Evolutionary conservation across 1,140 invertebrate species (phyloP).

Genomic region (Zaprionus vittiger): DNA sequence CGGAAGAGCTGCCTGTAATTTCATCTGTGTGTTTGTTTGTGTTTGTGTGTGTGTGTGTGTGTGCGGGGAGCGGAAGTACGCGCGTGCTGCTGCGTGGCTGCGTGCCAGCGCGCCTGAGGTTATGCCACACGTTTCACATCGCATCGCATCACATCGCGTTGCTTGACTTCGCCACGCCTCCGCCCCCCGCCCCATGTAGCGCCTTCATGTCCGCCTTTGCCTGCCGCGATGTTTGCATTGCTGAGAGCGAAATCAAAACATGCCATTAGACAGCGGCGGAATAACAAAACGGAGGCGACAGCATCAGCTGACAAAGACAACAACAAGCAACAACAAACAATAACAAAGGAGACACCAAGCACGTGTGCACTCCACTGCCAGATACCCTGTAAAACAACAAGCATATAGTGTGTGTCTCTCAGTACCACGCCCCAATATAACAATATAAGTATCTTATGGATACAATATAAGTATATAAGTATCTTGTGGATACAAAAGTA

Average conservation of each 20-base stretch:
- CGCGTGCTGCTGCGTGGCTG: slow-evolving; percentile 9
- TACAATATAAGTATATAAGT: too few relatives aligned
- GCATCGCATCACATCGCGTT: neutral
- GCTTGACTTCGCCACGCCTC: neutral
- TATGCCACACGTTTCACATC: slow-evolving; percentile 46
- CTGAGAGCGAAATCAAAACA: slow-evolving; percentile 65
- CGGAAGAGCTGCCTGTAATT: slow-evolving; percentile 41
- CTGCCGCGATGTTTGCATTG: slow-evolving; percentile 54
- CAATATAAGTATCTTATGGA: too few relatives aligned
- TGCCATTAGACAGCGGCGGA: slow-evolving; percentile 62
- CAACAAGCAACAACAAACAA: slow-evolving; percentile 26
- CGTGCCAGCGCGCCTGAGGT: slow-evolving; percentile 45
- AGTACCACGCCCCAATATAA: too few relatives aligned
- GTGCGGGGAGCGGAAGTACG: slow-evolving; percentile 22
- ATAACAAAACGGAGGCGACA: slow-evolving; percentile 40
- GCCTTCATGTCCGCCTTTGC: neutral
- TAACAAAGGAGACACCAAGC: neutral
- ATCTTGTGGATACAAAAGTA: too few relatives aligned
- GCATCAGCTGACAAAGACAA: slow-evolving; percentile 42
- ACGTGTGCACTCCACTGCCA: neutral
- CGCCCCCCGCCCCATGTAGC: too few relatives aligned
- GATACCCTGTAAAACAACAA: neutral
- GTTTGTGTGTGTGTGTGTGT: neutral
- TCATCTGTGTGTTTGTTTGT: slow-evolving; percentile 12
- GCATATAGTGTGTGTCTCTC: too few relatives aligned